A percentile compares a stretch with the other conserved stretches of the same genome.
Conservation (phyloP, 2,113 vertebrate species). For the Pterocles gutturalis region DNA sequence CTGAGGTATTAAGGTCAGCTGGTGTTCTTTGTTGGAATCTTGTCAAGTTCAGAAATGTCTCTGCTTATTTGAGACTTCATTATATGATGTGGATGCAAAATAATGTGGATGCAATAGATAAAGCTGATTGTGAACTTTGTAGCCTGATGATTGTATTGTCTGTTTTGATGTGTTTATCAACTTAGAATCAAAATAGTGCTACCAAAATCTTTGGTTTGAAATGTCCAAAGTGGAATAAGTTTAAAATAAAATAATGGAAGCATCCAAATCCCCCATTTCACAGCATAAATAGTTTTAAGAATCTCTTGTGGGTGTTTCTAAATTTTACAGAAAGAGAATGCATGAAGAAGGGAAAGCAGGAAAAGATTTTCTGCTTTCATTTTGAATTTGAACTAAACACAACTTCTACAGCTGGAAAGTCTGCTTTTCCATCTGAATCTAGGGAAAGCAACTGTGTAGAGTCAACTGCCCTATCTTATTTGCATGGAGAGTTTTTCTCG, state of each 20-base stretch:
- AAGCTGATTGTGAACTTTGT: neutral
- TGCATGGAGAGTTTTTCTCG: neutral
- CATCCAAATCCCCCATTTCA: neutral
- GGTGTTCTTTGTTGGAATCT: neutral
- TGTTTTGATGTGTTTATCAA: constrained; percentile 13
- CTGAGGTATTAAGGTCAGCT: neutral
- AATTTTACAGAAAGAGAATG: neutral
- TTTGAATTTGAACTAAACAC: neutral
- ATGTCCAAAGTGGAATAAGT: neutral
- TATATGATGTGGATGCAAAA: no score
- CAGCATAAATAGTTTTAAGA: neutral
- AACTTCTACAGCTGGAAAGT: neutral
- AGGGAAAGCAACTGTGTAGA: neutral
- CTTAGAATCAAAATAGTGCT: neutral
- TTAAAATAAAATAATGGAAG: constrained; percentile 34
- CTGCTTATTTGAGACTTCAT: constrained; percentile 2
- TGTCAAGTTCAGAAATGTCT: neutral
- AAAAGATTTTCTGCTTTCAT: neutral
- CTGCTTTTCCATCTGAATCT: neutral
- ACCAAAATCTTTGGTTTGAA: neutral
- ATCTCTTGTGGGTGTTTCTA: neutral
- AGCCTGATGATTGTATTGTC: neutral
- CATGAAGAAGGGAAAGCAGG: neutral
- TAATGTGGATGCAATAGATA: neutral
- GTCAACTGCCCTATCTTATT: neutral